Percentiles rank a stretch among this genome's conserved stretches.
Evolutionary conservation across 2,113 vertebrate genomes (phyloP).

Genomic region (Platichthys stellatus): DNA sequence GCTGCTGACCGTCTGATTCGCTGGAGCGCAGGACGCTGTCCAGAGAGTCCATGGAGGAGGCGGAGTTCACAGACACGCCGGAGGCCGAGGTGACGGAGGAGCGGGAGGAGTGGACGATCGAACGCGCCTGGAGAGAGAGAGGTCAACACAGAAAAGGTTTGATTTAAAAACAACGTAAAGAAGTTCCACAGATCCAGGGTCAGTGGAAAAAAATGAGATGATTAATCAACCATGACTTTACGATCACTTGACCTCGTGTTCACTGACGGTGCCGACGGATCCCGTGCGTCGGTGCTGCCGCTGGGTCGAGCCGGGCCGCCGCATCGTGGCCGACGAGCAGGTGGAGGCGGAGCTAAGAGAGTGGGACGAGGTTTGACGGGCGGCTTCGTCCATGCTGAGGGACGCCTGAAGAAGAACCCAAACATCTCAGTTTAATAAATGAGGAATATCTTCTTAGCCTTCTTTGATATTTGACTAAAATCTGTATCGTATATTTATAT

Average conservation of each 20-base stretch:
- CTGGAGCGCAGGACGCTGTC: slow-evolving; percentile 88
- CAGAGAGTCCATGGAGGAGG: slow-evolving; percentile 91
- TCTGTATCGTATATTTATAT: not conserved
- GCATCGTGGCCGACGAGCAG: slow-evolving; percentile 70
- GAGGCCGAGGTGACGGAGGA: slow-evolving; percentile 92
- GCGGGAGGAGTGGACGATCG: slow-evolving; percentile 90
- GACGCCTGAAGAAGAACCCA: slow-evolving; percentile 81
- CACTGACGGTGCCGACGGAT: slow-evolving; percentile 96
- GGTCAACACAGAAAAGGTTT: not conserved
- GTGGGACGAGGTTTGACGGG: slow-evolving; percentile 85
- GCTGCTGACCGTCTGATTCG: slow-evolving; percentile 84
- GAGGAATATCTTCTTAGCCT: too few species aligned
- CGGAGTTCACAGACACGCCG: slow-evolving; percentile 71
- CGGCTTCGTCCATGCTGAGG: slow-evolving; percentile 97
- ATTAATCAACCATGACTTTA: too few species aligned
- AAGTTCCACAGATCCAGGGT: not conserved
- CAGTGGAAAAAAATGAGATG: too few species aligned
- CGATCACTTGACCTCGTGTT: slow-evolving; percentile 81
- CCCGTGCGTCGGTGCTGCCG: slow-evolving; percentile 90
- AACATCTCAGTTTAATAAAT: too few species aligned
- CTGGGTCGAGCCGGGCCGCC: slow-evolving; percentile 81
- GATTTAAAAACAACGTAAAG: too few species aligned
- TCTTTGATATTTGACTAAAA: too few species aligned
- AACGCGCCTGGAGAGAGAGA: slow-evolving; percentile 71
- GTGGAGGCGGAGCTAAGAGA: slow-evolving; percentile 75